These are phyloP conservation scores for Pygoscelis adeliae DNA, from an alignment of 2,113 vertebrate genomes.

Conservation along the genomic window DNA sequence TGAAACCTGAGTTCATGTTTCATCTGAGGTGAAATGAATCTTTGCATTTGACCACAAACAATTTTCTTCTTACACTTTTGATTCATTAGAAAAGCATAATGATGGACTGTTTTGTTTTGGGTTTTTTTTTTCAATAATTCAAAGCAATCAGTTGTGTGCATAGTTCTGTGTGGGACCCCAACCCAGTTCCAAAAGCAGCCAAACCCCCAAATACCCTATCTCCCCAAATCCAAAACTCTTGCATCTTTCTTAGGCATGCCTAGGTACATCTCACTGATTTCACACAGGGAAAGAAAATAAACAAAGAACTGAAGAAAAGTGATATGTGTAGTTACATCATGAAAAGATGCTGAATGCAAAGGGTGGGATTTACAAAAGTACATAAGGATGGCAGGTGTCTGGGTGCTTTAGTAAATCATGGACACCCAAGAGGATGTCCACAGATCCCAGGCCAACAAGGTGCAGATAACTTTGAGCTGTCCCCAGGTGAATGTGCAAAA, in stretches of 20 bases:
- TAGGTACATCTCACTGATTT: not conserved
- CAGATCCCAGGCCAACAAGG: not conserved
- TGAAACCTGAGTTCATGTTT: not conserved
- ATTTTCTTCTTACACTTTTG: not conserved
- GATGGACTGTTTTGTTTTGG: too few species aligned
- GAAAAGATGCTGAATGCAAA: not conserved
- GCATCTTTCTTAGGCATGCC: not conserved
- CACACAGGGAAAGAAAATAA: not conserved
- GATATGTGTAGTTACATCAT: too few species aligned
- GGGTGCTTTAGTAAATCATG: not conserved
- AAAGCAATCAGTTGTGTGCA: not conserved
- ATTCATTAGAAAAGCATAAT: not conserved
- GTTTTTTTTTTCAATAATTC: not conserved
- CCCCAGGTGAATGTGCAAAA: not conserved
- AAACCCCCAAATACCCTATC: not conserved
- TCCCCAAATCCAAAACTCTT: not conserved
- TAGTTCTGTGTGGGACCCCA: not conserved
- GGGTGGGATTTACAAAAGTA: not conserved
- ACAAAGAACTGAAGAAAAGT: not conserved
- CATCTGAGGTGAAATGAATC: not conserved
- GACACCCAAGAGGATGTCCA: not conserved
- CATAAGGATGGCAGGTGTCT: not conserved
- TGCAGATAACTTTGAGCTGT: not conserved
- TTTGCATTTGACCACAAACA: not conserved
- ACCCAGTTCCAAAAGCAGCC: not conserved